Percentiles rank a stretch among this genome's conserved stretches.
Conservation (phyloP, 2,797 vertebrate genomes). For the Enteromius unitaeniatus region DNA sequence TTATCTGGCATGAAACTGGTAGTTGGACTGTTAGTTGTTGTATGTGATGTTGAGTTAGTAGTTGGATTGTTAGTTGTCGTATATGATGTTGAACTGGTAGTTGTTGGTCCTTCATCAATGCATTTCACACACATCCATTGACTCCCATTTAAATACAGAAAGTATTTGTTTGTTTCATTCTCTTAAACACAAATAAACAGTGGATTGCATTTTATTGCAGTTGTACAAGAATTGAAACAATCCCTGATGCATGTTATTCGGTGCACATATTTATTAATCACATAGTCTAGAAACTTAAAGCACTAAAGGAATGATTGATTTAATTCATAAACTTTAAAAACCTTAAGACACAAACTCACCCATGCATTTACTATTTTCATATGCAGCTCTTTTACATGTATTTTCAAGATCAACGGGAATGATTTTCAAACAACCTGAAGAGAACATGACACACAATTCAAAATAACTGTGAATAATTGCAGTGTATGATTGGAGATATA, state of each 20-base stretch:
- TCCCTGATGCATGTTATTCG: neutral
- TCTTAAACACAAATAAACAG: neutral
- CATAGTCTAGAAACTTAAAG: neutral
- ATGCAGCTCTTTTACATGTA: rapidly evolving
- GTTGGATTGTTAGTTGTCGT: neutral
- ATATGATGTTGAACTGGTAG: neutral
- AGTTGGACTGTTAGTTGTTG: too few species aligned
- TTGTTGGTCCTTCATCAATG: neutral
- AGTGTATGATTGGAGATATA: neutral
- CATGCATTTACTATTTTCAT: rapidly evolving
- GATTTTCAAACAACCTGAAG: neutral
- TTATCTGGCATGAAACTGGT: too few species aligned
- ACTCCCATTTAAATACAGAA: neutral
- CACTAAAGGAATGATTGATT: neutral
- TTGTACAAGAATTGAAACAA: neutral
- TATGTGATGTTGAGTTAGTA: neutral
- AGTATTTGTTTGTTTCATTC: neutral
- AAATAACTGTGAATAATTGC: neutral
- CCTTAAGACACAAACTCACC: slow-evolving; percentile 2
- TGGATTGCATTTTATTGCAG: neutral
- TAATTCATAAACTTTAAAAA: neutral
- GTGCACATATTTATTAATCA: neutral
- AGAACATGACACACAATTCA: neutral
- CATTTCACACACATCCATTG: neutral
- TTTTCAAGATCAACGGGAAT: neutral